Evolutionary conservation across 2,888 invertebrate genomes (phyloP).

Genomic region (Athalia cordata): DNA sequence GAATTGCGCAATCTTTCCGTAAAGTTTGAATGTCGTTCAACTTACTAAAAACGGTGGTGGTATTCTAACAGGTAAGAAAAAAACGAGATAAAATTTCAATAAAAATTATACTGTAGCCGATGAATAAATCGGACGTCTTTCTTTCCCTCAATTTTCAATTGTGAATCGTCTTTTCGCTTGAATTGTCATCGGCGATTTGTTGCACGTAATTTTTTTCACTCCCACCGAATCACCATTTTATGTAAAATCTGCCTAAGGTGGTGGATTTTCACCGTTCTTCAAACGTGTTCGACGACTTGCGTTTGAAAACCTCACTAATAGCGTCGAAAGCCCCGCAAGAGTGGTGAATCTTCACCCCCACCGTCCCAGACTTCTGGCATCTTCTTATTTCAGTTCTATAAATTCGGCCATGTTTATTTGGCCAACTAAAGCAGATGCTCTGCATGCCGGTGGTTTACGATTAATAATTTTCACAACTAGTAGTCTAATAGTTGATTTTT

Average conservation of each 20-base stretch:
- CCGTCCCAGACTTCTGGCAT: slow-evolving; percentile 41
- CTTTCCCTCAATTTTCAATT: background rate
- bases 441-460: slow-evolving; percentile 42
- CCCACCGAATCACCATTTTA: background rate
- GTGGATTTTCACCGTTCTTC: slow-evolving; percentile 11
- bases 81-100: background rate
- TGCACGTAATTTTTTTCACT: slow-evolving; percentile 9
- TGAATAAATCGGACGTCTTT: slow-evolving; percentile 2
- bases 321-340: slow-evolving; percentile 12
- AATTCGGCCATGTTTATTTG: slow-evolving; percentile 60
- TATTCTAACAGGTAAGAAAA: background rate
- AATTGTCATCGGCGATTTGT: background rate
- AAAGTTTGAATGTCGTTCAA: no score
- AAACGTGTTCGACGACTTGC: slow-evolving; percentile 21
- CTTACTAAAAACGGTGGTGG: no score
- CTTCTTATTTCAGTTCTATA: slow-evolving; percentile 55
- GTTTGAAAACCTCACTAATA: slow-evolving; percentile 45
- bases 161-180: background rate
- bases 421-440: slow-evolving; percentile 46
- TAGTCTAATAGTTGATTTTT: background rate
- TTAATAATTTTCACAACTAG: slow-evolving; percentile 33
- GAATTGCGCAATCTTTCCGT: no score
- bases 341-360: slow-evolving; percentile 39
- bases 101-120: background rate
- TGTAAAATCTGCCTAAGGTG: background rate